phyloP scores from a whole-genome alignment of 1,140 invertebrate genomes.

The Idris sp. region DNA sequence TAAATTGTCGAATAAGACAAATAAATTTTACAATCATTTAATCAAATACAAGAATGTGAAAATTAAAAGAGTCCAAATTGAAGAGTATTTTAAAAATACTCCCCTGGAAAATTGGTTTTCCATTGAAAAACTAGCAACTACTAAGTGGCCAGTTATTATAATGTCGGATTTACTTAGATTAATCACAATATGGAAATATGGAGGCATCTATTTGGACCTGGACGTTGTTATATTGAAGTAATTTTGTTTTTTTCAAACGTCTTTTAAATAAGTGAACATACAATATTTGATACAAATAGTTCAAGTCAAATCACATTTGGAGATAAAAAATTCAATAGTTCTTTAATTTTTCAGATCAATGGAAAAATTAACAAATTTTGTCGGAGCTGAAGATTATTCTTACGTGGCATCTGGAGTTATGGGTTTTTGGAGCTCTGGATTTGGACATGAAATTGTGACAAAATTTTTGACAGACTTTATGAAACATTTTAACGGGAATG shows the following conservation, averaged over 20 bases:
- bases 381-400: background rate
- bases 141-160: constrained; percentile 79
- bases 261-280: no score
- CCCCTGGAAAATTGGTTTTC: constrained; percentile 81
- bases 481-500: constrained; percentile 80
- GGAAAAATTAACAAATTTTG: background rate
- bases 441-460: constrained; percentile 80
- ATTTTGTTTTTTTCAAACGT: no score
- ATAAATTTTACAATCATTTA: constrained; percentile 74
- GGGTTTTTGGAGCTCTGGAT: constrained; percentile 45
- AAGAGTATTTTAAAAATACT: constrained; percentile 80
- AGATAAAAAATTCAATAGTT: no score
- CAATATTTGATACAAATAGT: no score
- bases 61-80: constrained; percentile 70
- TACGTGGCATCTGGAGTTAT: background rate
- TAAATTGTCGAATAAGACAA: constrained; percentile 68
- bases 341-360: no score
- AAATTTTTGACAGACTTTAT: constrained; percentile 81
- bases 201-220: constrained; percentile 87
- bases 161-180: constrained; percentile 85
- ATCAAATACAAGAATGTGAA: constrained; percentile 80
- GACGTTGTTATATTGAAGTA: constrained; percentile 84
- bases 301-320: no score
- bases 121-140: constrained; percentile 78
- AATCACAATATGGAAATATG: constrained; percentile 86